Evolutionary conservation across 2,113 vertebrate species (phyloP).

Genomic region (Salvator merianae): DNA sequence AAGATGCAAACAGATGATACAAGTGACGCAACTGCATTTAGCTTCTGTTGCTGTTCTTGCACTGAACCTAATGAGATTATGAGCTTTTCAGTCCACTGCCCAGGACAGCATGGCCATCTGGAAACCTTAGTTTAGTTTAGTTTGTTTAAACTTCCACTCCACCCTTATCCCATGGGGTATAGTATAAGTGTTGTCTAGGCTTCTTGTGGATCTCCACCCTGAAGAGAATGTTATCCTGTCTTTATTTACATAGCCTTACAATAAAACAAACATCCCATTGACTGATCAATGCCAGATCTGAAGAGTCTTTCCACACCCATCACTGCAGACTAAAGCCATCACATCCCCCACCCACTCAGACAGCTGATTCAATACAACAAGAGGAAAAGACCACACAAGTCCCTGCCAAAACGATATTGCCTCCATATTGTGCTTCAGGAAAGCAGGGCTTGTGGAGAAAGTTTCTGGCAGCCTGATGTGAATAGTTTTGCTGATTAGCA

Average conservation of each 20-base stretch:
- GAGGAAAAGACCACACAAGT: conserved; percentile 10
- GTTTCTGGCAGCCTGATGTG: neutral
- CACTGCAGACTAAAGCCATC: neutral
- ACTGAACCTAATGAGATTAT: neutral
- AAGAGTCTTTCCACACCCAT: neutral
- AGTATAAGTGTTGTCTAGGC: conserved; percentile 23
- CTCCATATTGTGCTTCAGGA: neutral
- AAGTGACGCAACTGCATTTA: neutral
- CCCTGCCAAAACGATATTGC: neutral
- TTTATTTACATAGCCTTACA: conserved; percentile 24
- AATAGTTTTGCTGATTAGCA: no score
- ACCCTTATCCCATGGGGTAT: neutral
- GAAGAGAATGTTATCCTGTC: conserved; percentile 11
- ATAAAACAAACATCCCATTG: conserved; percentile 14
- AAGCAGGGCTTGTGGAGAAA: neutral
- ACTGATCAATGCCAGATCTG: conserved; percentile 10
- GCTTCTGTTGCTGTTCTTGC: neutral
- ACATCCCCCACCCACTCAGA: neutral
- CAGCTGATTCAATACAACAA: conserved; percentile 19
- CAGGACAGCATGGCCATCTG: neutral
- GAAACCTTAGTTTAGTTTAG: conserved; percentile 24
- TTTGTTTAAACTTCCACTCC: conserved; percentile 12
- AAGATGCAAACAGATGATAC: neutral
- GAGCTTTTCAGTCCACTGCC: neutral
- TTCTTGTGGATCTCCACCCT: neutral